phyloP scores from a whole-genome alignment of 2,113 vertebrate genomes.

The Ellobius talpinus region DNA sequence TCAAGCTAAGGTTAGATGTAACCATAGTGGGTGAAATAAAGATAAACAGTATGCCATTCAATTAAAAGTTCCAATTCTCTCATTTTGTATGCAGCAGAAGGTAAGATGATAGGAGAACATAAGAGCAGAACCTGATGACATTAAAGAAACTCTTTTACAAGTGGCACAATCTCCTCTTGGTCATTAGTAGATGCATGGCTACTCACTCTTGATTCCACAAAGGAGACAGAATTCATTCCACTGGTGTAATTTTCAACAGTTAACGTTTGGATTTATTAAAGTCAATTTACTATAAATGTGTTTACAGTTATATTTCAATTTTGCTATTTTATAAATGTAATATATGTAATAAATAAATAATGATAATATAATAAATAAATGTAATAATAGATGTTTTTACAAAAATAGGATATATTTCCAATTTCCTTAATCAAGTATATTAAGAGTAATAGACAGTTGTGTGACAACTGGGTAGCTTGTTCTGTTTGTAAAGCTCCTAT shows the following conservation, averaged over 20 bases:
- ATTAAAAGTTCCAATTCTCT: neutral
- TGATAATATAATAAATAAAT: too few species aligned
- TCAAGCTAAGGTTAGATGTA: neutral
- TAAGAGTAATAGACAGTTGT: neutral
- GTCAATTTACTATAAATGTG: neutral
- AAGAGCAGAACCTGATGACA: neutral
- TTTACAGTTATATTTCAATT: neutral
- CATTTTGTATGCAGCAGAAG: neutral
- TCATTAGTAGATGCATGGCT: neutral
- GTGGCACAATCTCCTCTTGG: neutral
- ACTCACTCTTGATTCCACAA: neutral
- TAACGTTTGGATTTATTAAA: neutral
- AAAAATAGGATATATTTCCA: neutral
- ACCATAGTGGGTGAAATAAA: neutral
- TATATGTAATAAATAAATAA: too few species aligned
- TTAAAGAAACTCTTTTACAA: neutral
- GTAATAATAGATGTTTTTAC: neutral
- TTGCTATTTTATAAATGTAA: neutral
- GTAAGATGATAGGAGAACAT: neutral
- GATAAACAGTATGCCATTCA: neutral
- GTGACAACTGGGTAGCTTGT: too few species aligned
- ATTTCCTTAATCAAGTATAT: neutral
- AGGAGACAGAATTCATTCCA: neutral
- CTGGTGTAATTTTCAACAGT: neutral
- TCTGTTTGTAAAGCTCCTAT: too few species aligned